phyloP scores from a whole-genome alignment of 1,140 invertebrate genomes.

The Melanaphis sacchari region DNA sequence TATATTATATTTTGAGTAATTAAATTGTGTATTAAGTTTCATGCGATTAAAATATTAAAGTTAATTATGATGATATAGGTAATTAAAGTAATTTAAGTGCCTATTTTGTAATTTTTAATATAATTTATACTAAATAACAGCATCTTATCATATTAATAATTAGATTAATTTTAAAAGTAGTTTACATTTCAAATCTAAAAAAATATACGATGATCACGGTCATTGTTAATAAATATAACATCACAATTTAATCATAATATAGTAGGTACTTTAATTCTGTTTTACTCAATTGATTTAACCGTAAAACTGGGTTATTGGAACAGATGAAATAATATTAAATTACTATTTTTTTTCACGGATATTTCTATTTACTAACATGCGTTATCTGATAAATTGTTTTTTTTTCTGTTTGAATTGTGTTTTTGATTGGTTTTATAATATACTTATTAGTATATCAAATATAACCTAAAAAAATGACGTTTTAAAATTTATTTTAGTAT shows the following conservation, averaged over 20 bases:
- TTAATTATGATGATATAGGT: background rate
- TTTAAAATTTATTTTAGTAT: background rate
- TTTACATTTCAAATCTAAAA: background rate
- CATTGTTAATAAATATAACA: background rate
- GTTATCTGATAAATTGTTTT: background rate
- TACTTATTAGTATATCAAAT: background rate
- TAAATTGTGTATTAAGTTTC: background rate
- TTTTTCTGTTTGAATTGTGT: background rate
- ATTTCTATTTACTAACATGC: background rate
- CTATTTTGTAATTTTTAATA: background rate
- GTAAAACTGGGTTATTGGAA: conserved; percentile 34
- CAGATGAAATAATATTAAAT: conserved; percentile 11
- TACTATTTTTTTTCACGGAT: conserved; percentile 24
- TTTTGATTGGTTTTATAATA: background rate
- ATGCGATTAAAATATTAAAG: background rate
- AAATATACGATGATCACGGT: background rate
- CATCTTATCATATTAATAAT: background rate
- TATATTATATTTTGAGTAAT: background rate
- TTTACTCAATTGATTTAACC: background rate
- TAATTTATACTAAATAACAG: background rate
- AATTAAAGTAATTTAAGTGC: background rate
- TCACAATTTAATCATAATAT: background rate
- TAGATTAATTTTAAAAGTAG: background rate
- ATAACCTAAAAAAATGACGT: background rate
- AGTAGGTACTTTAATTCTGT: background rate